phyloP scores from a whole-genome alignment of 2,797 vertebrate genomes.

The Sebastes nivosus region DNA sequence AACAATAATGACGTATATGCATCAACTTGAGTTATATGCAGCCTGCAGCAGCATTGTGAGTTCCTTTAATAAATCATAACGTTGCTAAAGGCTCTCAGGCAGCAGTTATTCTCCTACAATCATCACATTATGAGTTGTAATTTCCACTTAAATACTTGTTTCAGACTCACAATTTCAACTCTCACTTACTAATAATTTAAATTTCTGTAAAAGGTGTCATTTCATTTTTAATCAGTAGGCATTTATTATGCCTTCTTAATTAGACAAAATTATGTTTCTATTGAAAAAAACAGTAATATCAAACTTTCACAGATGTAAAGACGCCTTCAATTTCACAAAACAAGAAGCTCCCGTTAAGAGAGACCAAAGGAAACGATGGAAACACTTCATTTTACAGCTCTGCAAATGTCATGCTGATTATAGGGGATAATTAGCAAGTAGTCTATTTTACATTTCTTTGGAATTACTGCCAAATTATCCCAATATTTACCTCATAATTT shows the following conservation, averaged over 20 bases:
- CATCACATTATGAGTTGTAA: conserved; percentile 3
- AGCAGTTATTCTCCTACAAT: background rate
- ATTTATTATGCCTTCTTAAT: conserved; percentile 46
- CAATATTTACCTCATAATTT: too few species aligned
- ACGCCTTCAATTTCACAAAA: background rate
- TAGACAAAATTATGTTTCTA: conserved; percentile 9
- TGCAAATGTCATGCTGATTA: too few species aligned
- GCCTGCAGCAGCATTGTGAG: background rate
- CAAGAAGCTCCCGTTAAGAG: background rate
- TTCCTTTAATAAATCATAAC: background rate
- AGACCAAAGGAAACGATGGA: background rate
- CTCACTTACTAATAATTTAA: background rate
- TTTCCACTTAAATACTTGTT: conserved; percentile 1
- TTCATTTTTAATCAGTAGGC: conserved; percentile 22
- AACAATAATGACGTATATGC: background rate
- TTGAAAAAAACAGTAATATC: conserved; percentile 14
- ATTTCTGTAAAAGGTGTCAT: conserved; percentile 19
- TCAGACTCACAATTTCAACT: background rate
- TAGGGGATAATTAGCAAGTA: too few species aligned
- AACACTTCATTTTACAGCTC: too few species aligned
- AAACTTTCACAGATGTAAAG: conserved; percentile 11
- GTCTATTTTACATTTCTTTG: too few species aligned
- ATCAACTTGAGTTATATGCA: background rate
- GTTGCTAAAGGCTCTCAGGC: background rate
- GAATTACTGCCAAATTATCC: too few species aligned